These are phyloP conservation scores for Potorous gilbertii DNA, from an alignment of 2,797 vertebrate species.

Conservation along the genomic window DNA sequence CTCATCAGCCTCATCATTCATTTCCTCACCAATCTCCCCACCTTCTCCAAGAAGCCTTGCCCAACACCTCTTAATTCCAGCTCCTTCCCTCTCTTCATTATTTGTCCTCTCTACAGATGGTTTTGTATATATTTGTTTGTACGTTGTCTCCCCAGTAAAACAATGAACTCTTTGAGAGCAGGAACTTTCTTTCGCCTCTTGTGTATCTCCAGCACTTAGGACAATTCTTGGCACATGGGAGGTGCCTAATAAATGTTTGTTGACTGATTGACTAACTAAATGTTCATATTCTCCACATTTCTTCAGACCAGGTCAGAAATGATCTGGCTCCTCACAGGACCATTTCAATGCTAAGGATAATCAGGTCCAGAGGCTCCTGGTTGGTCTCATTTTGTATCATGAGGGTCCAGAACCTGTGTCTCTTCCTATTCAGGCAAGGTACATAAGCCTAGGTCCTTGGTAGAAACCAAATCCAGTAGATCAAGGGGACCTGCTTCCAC, in stretches of 20 bases:
- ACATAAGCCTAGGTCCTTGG: background rate
- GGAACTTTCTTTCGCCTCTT: too few species aligned
- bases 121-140: too few species aligned
- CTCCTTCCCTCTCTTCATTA: background rate
- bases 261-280: background rate
- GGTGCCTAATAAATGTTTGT: too few species aligned
- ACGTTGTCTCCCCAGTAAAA: background rate
- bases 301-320: background rate
- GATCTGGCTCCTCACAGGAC: background rate
- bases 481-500: background rate
- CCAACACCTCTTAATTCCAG: background rate
- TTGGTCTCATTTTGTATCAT: too few species aligned
- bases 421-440: background rate
- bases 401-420: background rate
- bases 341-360: background rate
- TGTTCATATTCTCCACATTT: background rate
- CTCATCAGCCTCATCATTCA: background rate
- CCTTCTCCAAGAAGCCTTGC: background rate
- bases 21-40: background rate
- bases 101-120: background rate
- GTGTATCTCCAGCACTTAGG: too few species aligned
- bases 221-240: too few species aligned
- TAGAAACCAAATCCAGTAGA: background rate
- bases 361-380: background rate
- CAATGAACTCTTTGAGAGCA: background rate